These are phyloP conservation scores for Dendrocincla fuliginosa DNA, from an alignment of 2,797 vertebrate genomes.

Conservation along the genomic window DNA sequence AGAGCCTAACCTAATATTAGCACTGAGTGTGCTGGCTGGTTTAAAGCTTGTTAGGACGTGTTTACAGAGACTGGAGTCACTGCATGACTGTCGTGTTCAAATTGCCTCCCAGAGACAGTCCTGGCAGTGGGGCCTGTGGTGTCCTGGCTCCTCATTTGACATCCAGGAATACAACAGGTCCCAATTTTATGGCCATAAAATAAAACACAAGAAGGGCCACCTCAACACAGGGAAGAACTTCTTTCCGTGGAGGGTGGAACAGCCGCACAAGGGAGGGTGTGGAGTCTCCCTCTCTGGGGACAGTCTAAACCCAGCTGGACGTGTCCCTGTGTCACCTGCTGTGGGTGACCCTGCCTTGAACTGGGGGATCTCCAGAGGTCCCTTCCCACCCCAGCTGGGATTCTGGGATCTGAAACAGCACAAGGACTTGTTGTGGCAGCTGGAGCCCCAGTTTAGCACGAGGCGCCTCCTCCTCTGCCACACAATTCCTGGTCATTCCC, in stretches of 20 bases:
- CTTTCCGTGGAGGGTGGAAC: background rate
- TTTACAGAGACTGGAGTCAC: background rate
- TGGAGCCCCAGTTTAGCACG: accelerated
- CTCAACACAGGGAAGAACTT: accelerated
- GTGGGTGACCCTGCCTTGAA: background rate
- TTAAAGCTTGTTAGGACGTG: background rate
- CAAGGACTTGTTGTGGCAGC: accelerated
- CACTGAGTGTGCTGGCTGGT: background rate
- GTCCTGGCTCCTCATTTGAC: background rate
- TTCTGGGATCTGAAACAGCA: background rate
- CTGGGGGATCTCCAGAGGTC: background rate
- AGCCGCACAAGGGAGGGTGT: background rate
- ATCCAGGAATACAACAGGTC: background rate
- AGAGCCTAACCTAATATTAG: conserved; percentile 30
- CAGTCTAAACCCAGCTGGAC: background rate
- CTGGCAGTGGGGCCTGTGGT: background rate
- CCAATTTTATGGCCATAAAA: background rate
- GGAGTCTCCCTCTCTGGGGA: background rate
- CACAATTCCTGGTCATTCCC: background rate
- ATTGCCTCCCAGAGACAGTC: background rate
- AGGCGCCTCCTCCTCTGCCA: background rate
- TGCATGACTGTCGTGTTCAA: background rate
- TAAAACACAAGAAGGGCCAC: background rate
- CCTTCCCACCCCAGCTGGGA: no score
- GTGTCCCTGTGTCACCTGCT: background rate